Base-by-base conservation (phyloP, 1,140 invertebrate genomes). In the Proctacanthus coquilletti region DNA sequence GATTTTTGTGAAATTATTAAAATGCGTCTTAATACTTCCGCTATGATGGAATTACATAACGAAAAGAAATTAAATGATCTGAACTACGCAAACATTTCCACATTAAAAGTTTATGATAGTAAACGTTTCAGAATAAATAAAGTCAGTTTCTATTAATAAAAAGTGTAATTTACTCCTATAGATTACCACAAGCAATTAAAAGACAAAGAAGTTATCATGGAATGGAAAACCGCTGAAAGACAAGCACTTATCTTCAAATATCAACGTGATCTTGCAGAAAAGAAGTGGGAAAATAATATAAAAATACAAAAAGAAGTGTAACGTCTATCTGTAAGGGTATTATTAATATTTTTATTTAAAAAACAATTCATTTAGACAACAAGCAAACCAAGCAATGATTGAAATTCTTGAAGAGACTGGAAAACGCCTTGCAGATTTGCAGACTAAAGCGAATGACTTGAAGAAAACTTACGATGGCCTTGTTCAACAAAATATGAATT, bases 401-500 rank as follows among this genome's bases (percentile, higher is more conserved):
- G 9, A 17, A 4, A 17, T 39, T 20, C 23, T 21, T 29, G 20
- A 19, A 15, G 15, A 17, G 8, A 39, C 18, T n/a, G 30, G 34
- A 20, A 21, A 32, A 9, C 11, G 15, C 8, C 30, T 21, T 11
- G 20, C 21, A 17, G 13, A 14, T 18, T 18, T 31, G 31, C 13
- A 18, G 6, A 9, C n/a, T 18, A 8, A 19, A 34, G 23, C 23
- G 1, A 15, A 33, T n/a, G 18, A 19, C 18, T 9, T 14, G 21
- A 23, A 35, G 10, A 13, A 39, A 17, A 15, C n/a, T 11, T 40
- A 36, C 21, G 31, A 39, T 13, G n/a, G 29, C 8, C n/a, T 36
- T 9, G n/a, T 43, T 9, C 10, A 21, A 11, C 21, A 36, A 13
- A 21, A 43, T 36, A 14, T 43, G 10, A 2, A 6, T 18, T 19